Evolutionary conservation across 2,797 vertebrate genomes (phyloP), one percentile per base, ranked within the genome.

Genomic region (Hypotaenidia philippensis): DNA sequence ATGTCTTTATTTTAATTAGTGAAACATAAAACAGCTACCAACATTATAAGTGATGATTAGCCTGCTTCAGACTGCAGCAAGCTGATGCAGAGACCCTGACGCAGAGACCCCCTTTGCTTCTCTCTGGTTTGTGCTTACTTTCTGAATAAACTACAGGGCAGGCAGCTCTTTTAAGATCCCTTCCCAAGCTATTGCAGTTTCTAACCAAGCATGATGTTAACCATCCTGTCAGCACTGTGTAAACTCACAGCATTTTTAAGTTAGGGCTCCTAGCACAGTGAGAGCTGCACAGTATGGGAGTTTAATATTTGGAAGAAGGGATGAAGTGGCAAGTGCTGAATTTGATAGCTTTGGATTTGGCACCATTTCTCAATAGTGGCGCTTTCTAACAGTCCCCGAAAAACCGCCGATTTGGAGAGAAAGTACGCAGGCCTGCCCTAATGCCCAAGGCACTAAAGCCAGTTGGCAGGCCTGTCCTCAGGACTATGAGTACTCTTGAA

Each of bases 291-390:
- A 50, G 52, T 27, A n/a, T 31, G 11, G 22, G 25, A 75, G 36
- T 88, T 77, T 7, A 74, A 85, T 55, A 77, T 64, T 41, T 66
- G 77, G 45, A 92, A 23, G 76, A 84, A 78, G 66, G 40, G 59
- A 91, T 91, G 81, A 95, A 88, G 59, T 77, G 79, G 74, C 92
- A 80, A 75, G 47, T 56, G 36, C 56, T 86, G 82, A 90, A 92
- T 86, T 93, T 95, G 92, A 96, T 94, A 64, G 68, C 56, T 94
- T 91, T 72, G 56, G 23, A 93, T 87, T 80, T 95, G 90, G 32
- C 40, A 87, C 53, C 1, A 0, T 56, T 93, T 92, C 75, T 83
- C 18, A 55, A 31, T 34, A 83, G 56, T 70, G 68, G 49, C 87
- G 84, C 65, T 95, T 94, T 94, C 84, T 80, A 90, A 64, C n/a